Conservation (phyloP, 92 coral and sea anemone genomes). For the Epizoanthus ramosus region DNA sequence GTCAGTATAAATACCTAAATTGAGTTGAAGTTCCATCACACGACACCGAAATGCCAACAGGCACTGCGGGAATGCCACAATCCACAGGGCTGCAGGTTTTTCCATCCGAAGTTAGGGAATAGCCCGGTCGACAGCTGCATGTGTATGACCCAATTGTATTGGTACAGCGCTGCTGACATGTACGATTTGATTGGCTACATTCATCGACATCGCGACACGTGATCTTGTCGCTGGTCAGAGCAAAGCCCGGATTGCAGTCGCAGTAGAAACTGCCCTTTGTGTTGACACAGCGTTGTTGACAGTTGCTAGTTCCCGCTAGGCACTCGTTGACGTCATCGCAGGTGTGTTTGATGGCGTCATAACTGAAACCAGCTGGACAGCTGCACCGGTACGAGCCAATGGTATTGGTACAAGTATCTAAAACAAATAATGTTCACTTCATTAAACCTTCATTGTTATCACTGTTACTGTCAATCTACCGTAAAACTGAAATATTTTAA, state of each 20-base stretch:
- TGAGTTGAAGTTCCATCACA: constrained; percentile 61
- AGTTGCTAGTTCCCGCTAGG: constrained; percentile 36
- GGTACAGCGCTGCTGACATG: constrained; percentile 63
- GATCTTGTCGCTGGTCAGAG: constrained; percentile 48
- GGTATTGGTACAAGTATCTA: constrained; percentile 65
- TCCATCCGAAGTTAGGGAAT: constrained; percentile 40
- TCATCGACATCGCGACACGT: constrained; percentile 66
- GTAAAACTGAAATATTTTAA: too few relatives aligned
- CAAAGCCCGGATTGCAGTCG: constrained; percentile 66
- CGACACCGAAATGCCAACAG: constrained; percentile 54
- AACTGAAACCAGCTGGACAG: constrained; percentile 54
- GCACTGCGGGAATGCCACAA: constrained; percentile 60
- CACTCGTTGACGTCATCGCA: constrained; percentile 71
- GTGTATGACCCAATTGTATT: constrained; percentile 71
- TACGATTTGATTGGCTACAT: constrained; percentile 62
- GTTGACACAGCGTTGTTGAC: constrained; percentile 67
- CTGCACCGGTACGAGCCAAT: constrained; percentile 58
- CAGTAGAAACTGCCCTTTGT: constrained; percentile 64
- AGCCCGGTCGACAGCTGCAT: constrained; percentile 65
- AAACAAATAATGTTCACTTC: background rate
- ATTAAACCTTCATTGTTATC: background rate
- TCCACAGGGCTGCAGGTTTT: constrained; percentile 47
- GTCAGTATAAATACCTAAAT: constrained; percentile 47
- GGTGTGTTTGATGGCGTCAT: constrained; percentile 53
- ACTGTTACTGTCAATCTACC: too few relatives aligned